Conservation (phyloP, 2,797 vertebrate genomes). For the Babyrousa celebensis region DNA sequence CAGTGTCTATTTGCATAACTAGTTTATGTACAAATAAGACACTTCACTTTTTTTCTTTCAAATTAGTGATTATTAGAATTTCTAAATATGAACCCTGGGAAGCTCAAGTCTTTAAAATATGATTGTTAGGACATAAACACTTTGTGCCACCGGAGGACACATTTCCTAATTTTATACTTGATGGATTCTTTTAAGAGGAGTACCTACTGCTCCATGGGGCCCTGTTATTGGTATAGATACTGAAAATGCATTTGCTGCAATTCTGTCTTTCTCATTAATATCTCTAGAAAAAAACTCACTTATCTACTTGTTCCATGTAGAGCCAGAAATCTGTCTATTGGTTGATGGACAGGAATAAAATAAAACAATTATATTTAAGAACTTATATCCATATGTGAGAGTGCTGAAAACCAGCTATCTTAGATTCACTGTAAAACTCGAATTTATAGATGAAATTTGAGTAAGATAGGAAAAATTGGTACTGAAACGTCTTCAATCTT, state of each 20-base stretch:
- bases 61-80: slow-evolving; percentile 65
- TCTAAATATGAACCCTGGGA: slow-evolving; percentile 31
- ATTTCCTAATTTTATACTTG: slow-evolving; percentile 49
- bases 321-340: not conserved
- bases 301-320: not conserved
- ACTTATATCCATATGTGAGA: not conserved
- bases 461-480: not conserved
- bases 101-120: not conserved
- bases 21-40: not conserved
- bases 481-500: not conserved
- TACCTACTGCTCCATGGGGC: not conserved
- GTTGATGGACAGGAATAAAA: slow-evolving; percentile 6
- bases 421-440: not conserved
- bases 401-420: not conserved
- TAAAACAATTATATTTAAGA: slow-evolving; percentile 58
- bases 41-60: not conserved
- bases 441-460: not conserved
- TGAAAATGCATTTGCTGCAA: not conserved
- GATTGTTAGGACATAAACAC: slow-evolving; percentile 25
- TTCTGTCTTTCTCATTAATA: not conserved
- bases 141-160: not conserved
- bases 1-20: not conserved
- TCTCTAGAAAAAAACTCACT: not conserved
- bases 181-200: not conserved
- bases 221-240: not conserved